Evolutionary conservation across 2,888 invertebrate species (phyloP).

Genomic region (Eumerus sabulonum): DNA sequence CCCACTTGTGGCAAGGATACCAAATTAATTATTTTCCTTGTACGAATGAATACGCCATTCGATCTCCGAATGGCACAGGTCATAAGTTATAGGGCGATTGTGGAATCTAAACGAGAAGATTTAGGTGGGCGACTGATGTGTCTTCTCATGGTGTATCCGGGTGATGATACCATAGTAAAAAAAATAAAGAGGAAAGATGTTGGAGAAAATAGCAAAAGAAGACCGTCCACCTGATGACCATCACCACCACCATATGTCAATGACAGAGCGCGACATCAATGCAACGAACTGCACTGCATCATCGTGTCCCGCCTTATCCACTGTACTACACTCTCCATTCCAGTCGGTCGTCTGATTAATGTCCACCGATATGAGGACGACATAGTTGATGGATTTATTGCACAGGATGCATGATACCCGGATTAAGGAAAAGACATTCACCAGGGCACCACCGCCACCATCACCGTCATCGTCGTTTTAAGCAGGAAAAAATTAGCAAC

Average conservation of each 20-base stretch:
- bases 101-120: conserved; percentile 35
- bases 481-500: conserved; percentile 53
- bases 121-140: conserved; percentile 38
- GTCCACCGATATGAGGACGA: conserved; percentile 39
- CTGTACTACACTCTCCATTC: conserved; percentile 17
- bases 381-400: conserved; percentile 58
- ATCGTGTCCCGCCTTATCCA: conserved; percentile 31
- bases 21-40: conserved; percentile 67
- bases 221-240: conserved; percentile 13
- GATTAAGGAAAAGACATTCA: conserved; percentile 37
- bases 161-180: too few relatives aligned
- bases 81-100: conserved; percentile 63
- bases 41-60: conserved; percentile 53
- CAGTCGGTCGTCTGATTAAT: conserved; percentile 30
- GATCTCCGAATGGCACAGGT: conserved; percentile 46
- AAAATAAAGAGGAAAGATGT: too few relatives aligned
- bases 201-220: background rate
- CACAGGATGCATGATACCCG: conserved; percentile 47
- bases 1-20: conserved; percentile 57
- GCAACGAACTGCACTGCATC: conserved; percentile 16
- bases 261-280: conserved; percentile 21
- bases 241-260: conserved; percentile 38
- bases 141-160: too few relatives aligned
- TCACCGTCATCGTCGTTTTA: conserved; percentile 11
- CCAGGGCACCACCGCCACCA: conserved; percentile 13